Percentiles rank a stretch among this genome's conserved stretches.
phyloP scores from a whole-genome alignment of 2,888 invertebrate species.

The Drosophila silvestris region DNA sequence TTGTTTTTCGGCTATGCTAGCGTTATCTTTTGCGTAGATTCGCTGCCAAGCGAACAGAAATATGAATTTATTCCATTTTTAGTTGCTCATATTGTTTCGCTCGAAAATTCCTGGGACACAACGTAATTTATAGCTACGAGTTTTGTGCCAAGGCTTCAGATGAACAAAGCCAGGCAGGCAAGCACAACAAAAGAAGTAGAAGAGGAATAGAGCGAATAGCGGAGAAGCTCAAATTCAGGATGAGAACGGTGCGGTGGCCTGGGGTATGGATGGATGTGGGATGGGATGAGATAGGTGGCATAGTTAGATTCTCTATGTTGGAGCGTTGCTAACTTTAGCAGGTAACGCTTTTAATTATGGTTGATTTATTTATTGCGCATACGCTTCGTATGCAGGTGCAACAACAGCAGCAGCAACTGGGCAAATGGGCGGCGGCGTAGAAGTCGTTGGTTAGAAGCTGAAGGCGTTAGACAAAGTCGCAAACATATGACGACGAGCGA shows the following conservation, averaged over 20 bases:
- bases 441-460: constrained; percentile 43
- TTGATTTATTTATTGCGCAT: constrained; percentile 76
- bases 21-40: constrained; percentile 63
- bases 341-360: constrained; percentile 69
- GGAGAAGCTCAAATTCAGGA: constrained; percentile 28
- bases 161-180: constrained; percentile 20
- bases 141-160: constrained; percentile 55
- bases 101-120: constrained; percentile 68
- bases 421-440: not conserved
- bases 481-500: constrained; percentile 34
- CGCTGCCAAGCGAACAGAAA: constrained; percentile 55
- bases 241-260: constrained; percentile 1
- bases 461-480: constrained; percentile 20
- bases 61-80: constrained; percentile 61
- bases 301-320: constrained; percentile 7
- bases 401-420: constrained; percentile 3
- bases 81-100: constrained; percentile 26
- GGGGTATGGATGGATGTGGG: not conserved
- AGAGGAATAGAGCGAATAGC: not conserved
- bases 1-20: constrained; percentile 33
- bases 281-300: constrained; percentile 3
- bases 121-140: constrained; percentile 69
- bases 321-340: constrained; percentile 41
- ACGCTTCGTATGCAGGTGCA: constrained; percentile 57
- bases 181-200: not conserved